Evolutionary conservation across 2,113 vertebrate species (phyloP).

Genomic region (Takifugu bimaculatus): DNA sequence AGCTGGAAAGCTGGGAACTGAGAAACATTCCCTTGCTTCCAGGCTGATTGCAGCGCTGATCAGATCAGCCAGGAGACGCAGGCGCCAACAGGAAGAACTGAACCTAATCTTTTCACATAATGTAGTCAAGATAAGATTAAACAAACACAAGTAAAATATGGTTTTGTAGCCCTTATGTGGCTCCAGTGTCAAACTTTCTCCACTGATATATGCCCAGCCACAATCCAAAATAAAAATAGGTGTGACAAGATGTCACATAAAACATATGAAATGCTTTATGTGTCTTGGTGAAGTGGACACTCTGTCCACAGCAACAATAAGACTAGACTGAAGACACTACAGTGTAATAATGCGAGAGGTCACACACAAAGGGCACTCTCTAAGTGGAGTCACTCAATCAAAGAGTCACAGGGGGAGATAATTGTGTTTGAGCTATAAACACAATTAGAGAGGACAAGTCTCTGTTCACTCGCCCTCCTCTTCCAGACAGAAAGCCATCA

Average conservation of each 20-base stretch:
- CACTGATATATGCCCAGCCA: too few relatives aligned
- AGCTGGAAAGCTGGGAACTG: slow-evolving; percentile 16
- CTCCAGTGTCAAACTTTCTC: too few relatives aligned
- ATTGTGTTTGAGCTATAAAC: slow-evolving; percentile 51
- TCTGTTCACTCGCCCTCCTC: slow-evolving; percentile 24
- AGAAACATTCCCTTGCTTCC: slow-evolving; percentile 48
- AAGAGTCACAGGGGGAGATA: slow-evolving; percentile 43
- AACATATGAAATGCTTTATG: neutral
- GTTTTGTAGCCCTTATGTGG: too few relatives aligned
- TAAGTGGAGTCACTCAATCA: slow-evolving; percentile 40
- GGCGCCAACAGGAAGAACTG: slow-evolving; percentile 8
- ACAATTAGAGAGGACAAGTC: slow-evolving; percentile 58
- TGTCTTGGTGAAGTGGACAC: too few relatives aligned
- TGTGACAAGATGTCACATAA: neutral
- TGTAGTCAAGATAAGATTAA: neutral
- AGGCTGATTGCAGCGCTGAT: slow-evolving; percentile 42
- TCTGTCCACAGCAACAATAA: too few relatives aligned
- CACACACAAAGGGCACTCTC: slow-evolving; percentile 23
- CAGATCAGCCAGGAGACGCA: slow-evolving; percentile 15
- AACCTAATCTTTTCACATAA: slow-evolving; percentile 1
- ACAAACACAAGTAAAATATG: neutral
- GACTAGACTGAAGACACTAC: slow-evolving; percentile 4
- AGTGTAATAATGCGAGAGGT: slow-evolving; percentile 23
- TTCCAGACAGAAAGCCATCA: slow-evolving; percentile 51
- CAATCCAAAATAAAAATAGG: neutral